A percentile compares a stretch with the other conserved stretches of the same genome.
phyloP scores from a whole-genome alignment of 2,797 vertebrate genomes.

The Aeoliscus strigatus region DNA sequence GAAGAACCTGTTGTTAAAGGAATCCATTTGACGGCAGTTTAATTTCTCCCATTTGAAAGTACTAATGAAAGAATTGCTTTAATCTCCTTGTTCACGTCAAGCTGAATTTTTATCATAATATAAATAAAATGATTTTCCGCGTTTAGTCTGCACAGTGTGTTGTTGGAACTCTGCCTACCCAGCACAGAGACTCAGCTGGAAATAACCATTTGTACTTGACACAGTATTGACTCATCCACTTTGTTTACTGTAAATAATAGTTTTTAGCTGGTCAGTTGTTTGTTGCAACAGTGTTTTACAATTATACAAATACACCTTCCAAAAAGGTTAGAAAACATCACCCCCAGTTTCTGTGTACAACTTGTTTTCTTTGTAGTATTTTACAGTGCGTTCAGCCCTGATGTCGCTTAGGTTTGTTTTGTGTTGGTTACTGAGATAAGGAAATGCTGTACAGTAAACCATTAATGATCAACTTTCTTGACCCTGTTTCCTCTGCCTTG shows the following conservation, averaged over 20 bases:
- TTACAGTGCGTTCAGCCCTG: background rate
- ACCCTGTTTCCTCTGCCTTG: constrained; percentile 32
- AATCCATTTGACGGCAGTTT: too few relatives aligned
- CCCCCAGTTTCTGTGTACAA: background rate
- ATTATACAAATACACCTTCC: background rate
- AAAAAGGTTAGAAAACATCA: background rate
- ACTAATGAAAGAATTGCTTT: too few relatives aligned
- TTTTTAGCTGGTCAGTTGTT: constrained; percentile 8
- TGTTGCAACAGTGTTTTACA: background rate
- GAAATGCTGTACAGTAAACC: constrained; percentile 35
- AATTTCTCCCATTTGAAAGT: too few relatives aligned
- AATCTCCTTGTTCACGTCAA: too few relatives aligned
- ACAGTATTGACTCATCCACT: constrained; percentile 13
- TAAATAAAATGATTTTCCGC: too few relatives aligned
- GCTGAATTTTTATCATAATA: too few relatives aligned
- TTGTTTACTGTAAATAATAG: background rate
- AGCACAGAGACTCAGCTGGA: constrained; percentile 12
- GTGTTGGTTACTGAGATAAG: constrained; percentile 22
- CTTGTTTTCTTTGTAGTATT: constrained; percentile 10
- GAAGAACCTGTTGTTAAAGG: too few relatives aligned
- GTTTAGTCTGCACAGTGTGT: too few relatives aligned
- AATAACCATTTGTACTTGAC: constrained; percentile 5
- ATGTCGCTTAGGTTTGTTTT: constrained; percentile 7
- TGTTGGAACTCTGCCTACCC: constrained; percentile 7
- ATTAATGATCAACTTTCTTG: constrained; percentile 55